Conservation (phyloP, 2,888 invertebrate species). For the Acleris sparsana region DNA sequence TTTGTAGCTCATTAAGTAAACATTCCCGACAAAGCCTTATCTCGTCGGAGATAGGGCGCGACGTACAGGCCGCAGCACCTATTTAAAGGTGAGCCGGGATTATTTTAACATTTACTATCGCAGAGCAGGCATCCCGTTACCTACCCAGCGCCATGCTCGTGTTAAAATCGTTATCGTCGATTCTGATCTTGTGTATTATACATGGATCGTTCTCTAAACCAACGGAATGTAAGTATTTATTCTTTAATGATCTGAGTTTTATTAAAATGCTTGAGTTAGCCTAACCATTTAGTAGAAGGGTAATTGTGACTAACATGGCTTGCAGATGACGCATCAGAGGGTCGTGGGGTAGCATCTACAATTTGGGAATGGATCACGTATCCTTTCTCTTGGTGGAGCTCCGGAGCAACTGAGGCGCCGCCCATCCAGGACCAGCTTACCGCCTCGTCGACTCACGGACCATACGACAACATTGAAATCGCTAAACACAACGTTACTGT, state of each 20-base stretch:
- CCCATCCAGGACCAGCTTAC: slow-evolving; percentile 52
- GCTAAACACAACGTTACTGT: slow-evolving; percentile 68
- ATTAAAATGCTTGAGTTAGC: background rate
- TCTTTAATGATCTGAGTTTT: background rate
- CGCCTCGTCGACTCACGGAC: slow-evolving; percentile 49
- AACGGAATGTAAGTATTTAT: slow-evolving; percentile 61
- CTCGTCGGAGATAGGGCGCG: slow-evolving; percentile 65
- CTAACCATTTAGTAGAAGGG: slow-evolving; percentile 1
- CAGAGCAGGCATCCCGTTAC: slow-evolving; percentile 41
- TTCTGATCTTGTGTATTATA: slow-evolving; percentile 55
- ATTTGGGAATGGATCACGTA: slow-evolving; percentile 77
- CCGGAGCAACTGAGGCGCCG: slow-evolving; percentile 46
- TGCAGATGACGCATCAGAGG: slow-evolving; percentile 65
- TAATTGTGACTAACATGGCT: slow-evolving; percentile 48
- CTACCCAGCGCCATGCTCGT: slow-evolving; percentile 55
- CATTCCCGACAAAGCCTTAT: slow-evolving; percentile 75
- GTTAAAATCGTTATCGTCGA: slow-evolving; percentile 50
- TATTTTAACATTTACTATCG: slow-evolving; percentile 66
- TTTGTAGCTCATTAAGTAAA: slow-evolving; percentile 75
- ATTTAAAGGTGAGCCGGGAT: slow-evolving; percentile 66
- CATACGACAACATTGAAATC: slow-evolving; percentile 57
- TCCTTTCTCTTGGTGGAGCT: slow-evolving; percentile 74
- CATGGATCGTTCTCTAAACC: slow-evolving; percentile 62
- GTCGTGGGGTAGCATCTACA: slow-evolving; percentile 67
- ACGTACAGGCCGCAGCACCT: slow-evolving; percentile 53